Evolutionary conservation across 2,797 vertebrate genomes (phyloP).

Genomic region (Notolabrus celidotus): DNA sequence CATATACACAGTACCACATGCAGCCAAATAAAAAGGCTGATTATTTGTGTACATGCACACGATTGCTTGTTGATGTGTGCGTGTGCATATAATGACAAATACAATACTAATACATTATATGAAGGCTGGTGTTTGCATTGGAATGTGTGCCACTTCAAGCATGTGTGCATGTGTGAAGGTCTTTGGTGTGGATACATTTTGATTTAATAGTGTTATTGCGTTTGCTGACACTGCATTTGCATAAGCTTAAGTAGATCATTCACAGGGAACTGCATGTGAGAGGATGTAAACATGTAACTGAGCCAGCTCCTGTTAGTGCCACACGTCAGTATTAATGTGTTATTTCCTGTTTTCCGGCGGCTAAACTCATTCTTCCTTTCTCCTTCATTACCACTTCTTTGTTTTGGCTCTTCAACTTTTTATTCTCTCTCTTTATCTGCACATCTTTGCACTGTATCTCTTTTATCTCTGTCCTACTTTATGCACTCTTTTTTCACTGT

Average conservation of each 20-base stretch:
- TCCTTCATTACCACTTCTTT: slow-evolving; percentile 3
- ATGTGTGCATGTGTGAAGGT: neutral
- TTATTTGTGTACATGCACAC: neutral
- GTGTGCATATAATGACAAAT: slow-evolving; percentile 16
- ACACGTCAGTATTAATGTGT: slow-evolving; percentile 30
- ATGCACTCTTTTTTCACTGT: neutral
- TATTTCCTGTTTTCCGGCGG: slow-evolving; percentile 9
- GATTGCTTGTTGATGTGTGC: slow-evolving; percentile 21
- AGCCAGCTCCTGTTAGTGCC: slow-evolving; percentile 27
- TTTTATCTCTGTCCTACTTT: neutral
- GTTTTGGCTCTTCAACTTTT: slow-evolving; percentile 8
- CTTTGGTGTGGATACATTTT: slow-evolving; percentile 16
- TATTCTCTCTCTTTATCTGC: neutral
- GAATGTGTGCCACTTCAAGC: neutral
- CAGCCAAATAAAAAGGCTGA: slow-evolving; percentile 7
- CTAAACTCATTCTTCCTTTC: slow-evolving; percentile 12
- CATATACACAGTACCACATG: neutral
- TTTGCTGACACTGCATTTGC: slow-evolving; percentile 62
- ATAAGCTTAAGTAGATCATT: slow-evolving; percentile 61
- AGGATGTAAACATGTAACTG: slow-evolving; percentile 47
- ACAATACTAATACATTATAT: slow-evolving; percentile 42
- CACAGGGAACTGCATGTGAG: slow-evolving; percentile 23
- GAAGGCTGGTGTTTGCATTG: slow-evolving; percentile 9
- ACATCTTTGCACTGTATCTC: neutral
- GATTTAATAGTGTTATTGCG: slow-evolving; percentile 36